Base-by-base conservation (phyloP, 2,113 vertebrate genomes). In the Mustela lutreola region DNA sequence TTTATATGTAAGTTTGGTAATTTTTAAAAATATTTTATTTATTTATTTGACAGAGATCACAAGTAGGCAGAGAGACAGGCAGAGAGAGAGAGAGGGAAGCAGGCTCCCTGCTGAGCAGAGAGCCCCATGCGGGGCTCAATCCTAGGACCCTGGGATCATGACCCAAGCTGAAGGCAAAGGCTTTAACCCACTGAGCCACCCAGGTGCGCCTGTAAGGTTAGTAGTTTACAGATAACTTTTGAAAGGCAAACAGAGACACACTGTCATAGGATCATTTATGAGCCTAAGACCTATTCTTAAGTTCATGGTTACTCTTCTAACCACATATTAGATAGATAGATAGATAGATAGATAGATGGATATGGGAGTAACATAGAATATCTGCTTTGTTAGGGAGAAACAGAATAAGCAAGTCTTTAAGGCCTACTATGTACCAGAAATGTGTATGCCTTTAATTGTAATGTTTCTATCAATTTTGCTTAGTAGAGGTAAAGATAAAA, bases 1-100 rank as follows among this genome's bases (percentile, higher is more conserved):
- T 81, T 94, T 95, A 89, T 82, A 81, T 48, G 3, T 89, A 93
- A 94, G 21, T 36, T 19, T 95, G 15, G 18, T 92, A 79, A 90
- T 76, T 93, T 86, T 48, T 48, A 11, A 2, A 48, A 48, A 48
- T 1, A 48, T 48, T 48, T 48, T 48, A 48, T 48, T 48, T 48
- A 48, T 48, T 48, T 48, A 48, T 48, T 48, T 48, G 8, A 48
- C 45, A 48, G 45, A 48, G 45, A 48, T 48, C 10, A 48, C 45
- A 48, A 48, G 45, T 48, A 48, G 45, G 45, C 45, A 48, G 45
- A 48, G 45, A 48, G 1, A 10, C 45, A 48, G 45, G 45, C 45
- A 48, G 45, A 48, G 45, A 48, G 45, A 48, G 45, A 48, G 45
- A 48, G 45, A 48, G 45, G 45, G 45, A 48, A 48, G 45, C 9